phyloP scores from a whole-genome alignment of 2,113 vertebrate genomes.

The Corydoras sp. region DNA sequence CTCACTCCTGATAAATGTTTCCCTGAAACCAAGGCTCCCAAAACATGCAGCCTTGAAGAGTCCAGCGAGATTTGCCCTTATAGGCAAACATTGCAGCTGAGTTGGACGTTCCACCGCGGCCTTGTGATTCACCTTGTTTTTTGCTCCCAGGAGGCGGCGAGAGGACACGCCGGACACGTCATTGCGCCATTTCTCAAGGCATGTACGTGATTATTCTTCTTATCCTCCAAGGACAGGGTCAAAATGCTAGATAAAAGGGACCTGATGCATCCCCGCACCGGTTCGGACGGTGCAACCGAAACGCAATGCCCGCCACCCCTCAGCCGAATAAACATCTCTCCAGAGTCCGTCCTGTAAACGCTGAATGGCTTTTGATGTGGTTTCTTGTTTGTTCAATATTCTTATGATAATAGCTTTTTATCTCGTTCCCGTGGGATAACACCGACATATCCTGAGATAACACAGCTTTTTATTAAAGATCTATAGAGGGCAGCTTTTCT shows the following conservation, averaged over 20 bases:
- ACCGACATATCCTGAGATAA: too few species aligned
- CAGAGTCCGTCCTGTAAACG: too few species aligned
- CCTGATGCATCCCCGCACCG: conserved; percentile 4
- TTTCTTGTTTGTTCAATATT: too few species aligned
- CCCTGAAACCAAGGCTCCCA: conserved; percentile 84
- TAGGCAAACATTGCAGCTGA: conserved; percentile 18
- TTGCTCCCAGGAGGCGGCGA: conserved; percentile 38
- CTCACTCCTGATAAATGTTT: conserved; percentile 72
- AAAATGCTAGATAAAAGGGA: conserved; percentile 19
- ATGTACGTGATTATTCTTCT: conserved; percentile 16
- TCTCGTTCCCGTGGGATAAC: too few species aligned
- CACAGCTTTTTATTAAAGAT: too few species aligned
- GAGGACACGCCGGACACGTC: conserved; percentile 29
- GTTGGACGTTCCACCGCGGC: neutral
- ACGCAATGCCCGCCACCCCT: too few species aligned
- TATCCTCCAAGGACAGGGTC: conserved; percentile 35
- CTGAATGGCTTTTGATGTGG: too few species aligned
- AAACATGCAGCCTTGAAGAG: conserved; percentile 82
- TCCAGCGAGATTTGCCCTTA: conserved; percentile 22
- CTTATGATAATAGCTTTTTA: too few species aligned
- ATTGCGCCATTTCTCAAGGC: conserved; percentile 44
- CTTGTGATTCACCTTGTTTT: conserved; percentile 20
- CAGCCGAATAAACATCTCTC: too few species aligned
- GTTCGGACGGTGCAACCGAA: neutral
- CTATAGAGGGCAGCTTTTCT: too few species aligned